Conservation (phyloP, 1,140 invertebrate genomes). For the Pentalonia nigronervosa region DNA sequence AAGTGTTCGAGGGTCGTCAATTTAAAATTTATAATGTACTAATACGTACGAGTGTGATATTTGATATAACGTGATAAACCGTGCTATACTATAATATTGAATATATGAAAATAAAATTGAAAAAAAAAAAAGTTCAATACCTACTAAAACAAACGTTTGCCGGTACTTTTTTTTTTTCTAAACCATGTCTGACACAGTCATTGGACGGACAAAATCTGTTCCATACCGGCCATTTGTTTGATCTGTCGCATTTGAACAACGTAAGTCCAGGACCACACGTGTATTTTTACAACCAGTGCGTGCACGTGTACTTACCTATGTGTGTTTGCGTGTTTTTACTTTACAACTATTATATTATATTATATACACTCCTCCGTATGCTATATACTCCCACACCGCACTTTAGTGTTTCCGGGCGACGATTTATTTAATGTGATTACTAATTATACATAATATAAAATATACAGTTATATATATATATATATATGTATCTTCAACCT, state of each 20-base stretch:
- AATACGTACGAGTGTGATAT: background rate
- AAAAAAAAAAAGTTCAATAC: background rate
- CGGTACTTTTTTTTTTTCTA: constrained; percentile 35
- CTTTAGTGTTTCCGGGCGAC: background rate
- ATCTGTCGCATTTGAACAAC: constrained; percentile 56
- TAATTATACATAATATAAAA: background rate
- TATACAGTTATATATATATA: background rate
- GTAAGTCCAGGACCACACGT: constrained; percentile 39
- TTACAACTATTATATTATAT: background rate
- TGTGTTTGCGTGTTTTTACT: background rate
- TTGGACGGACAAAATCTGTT: constrained; percentile 58
- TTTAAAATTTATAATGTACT: background rate
- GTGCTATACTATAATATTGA: background rate
- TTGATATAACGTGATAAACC: background rate
- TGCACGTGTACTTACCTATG: background rate
- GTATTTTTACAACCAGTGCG: background rate
- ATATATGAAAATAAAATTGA: background rate
- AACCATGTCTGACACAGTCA: constrained; percentile 56
- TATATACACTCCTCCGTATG: background rate
- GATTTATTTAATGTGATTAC: background rate
- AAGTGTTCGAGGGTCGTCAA: constrained; percentile 65
- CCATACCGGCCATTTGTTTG: constrained; percentile 55
- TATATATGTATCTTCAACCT: background rate
- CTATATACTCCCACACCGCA: background rate
- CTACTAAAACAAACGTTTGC: background rate